Percentiles rank a stretch among this genome's conserved stretches.
Conservation (phyloP, 2,888 invertebrate species). For the Caenorhabditis sp. region DNA sequence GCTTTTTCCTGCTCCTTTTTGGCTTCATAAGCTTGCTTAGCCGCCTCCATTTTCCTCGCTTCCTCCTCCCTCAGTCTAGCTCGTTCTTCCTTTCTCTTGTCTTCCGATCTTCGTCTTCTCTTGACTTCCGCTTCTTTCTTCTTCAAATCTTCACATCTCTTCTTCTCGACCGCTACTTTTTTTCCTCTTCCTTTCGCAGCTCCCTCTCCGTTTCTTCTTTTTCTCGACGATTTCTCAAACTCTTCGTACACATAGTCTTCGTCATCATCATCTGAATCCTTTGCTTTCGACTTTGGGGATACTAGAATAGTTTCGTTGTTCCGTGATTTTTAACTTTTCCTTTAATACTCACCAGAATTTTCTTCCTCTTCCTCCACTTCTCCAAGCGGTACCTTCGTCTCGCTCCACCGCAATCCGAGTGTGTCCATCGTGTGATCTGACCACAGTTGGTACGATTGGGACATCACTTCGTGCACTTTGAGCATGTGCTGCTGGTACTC, state of each 20-base stretch:
- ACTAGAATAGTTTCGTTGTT: not conserved
- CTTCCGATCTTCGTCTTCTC: not conserved
- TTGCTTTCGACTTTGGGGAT: not conserved
- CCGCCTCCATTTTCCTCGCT: not conserved
- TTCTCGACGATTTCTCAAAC: not conserved
- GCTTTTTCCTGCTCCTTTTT: not conserved
- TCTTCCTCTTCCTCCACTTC: not conserved
- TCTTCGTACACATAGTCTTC: slow-evolving; percentile 34
- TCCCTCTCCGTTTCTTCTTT: not conserved
- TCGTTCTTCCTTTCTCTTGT: too few species aligned
- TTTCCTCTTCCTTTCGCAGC: not conserved
- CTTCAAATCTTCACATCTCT: slow-evolving; percentile 3
- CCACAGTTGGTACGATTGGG: slow-evolving; percentile 59
- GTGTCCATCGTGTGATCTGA: slow-evolving; percentile 34
- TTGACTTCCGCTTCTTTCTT: slow-evolving; percentile 2
- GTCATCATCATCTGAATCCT: slow-evolving; percentile 25
- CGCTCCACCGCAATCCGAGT: slow-evolving; percentile 38
- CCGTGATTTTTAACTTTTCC: not conserved
- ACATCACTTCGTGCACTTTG: slow-evolving; percentile 52
- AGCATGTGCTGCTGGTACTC: slow-evolving; percentile 59
- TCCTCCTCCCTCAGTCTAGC: slow-evolving; percentile 15
- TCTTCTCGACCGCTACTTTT: not conserved
- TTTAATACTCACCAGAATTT: not conserved
- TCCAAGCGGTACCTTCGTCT: slow-evolving; percentile 9
- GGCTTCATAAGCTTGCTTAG: too few species aligned